phyloP scores from a whole-genome alignment of 1,140 invertebrate species.

The Parasteatoda tepidariorum region DNA sequence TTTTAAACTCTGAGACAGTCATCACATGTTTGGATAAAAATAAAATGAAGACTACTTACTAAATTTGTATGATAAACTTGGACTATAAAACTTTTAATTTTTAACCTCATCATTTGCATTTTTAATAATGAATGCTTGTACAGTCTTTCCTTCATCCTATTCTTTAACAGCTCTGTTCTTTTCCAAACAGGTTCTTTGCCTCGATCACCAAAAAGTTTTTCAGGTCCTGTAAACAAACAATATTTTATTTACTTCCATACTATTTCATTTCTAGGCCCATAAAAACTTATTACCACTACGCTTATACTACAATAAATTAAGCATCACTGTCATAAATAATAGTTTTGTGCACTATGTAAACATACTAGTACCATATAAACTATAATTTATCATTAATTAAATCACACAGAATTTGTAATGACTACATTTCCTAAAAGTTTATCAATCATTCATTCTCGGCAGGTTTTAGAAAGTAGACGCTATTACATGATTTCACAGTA shows the following conservation, averaged over 20 bases:
- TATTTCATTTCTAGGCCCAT: background rate
- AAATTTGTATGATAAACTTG: slow-evolving; percentile 33
- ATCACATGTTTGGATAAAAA: too few species aligned
- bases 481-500: too few species aligned
- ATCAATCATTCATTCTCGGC: too few species aligned
- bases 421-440: too few species aligned
- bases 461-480: too few species aligned
- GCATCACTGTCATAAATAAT: background rate
- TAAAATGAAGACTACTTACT: slow-evolving; percentile 6
- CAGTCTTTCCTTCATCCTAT: slow-evolving; percentile 43
- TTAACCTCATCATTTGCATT: slow-evolving; percentile 21
- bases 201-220: slow-evolving; percentile 49
- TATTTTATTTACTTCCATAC: background rate
- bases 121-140: slow-evolving; percentile 50
- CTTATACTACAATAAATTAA: background rate
- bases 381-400: background rate
- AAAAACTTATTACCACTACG: background rate
- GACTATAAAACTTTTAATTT: slow-evolving; percentile 7
- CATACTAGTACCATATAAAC: background rate
- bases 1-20: too few species aligned
- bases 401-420: background rate
- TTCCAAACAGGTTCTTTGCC: slow-evolving; percentile 16
- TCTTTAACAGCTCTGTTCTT: slow-evolving; percentile 39
- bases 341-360: background rate
- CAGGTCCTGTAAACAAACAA: slow-evolving; percentile 28